Conservation (phyloP, 1,140 invertebrate species). For the Drosophila serrata region DNA sequence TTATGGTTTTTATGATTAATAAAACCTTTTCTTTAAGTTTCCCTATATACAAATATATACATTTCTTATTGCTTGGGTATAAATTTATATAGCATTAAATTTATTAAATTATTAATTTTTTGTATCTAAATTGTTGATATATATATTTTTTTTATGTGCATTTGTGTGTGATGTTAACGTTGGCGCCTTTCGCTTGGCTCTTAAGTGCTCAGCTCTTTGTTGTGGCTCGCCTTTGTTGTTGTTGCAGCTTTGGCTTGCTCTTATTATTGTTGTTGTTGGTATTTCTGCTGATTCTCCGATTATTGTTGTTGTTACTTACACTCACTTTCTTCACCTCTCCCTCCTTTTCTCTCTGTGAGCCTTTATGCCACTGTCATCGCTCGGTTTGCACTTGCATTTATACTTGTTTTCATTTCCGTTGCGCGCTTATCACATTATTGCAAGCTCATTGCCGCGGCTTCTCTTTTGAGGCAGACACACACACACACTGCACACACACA, state of each 20-base stretch:
- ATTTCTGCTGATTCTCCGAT: constrained; percentile 11
- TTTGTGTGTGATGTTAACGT: constrained; percentile 24
- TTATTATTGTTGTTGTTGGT: constrained; percentile 10
- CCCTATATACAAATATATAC: not conserved
- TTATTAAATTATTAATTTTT: not conserved
- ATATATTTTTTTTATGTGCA: constrained; percentile 4
- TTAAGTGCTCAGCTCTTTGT: constrained; percentile 71
- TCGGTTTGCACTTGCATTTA: constrained; percentile 56
- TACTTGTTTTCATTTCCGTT: constrained; percentile 80
- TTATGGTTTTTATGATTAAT: no score
- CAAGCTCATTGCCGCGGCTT: constrained; percentile 74
- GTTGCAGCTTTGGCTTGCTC: constrained; percentile 22
- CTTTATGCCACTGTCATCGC: constrained; percentile 56
- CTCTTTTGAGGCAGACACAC: constrained; percentile 42
- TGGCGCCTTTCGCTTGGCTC: constrained; percentile 55
- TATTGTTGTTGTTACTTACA: constrained; percentile 28
- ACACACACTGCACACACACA: no score
- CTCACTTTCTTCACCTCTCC: not conserved
- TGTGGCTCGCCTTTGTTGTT: constrained; percentile 58
- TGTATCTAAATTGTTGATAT: not conserved
- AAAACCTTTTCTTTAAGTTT: not conserved
- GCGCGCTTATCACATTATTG: constrained; percentile 81
- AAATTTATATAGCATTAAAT: no score
- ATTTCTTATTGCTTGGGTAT: not conserved
- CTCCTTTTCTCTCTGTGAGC: not conserved